Conservation (phyloP, 2,888 invertebrate genomes). For the Drosophila sordidula region DNA sequence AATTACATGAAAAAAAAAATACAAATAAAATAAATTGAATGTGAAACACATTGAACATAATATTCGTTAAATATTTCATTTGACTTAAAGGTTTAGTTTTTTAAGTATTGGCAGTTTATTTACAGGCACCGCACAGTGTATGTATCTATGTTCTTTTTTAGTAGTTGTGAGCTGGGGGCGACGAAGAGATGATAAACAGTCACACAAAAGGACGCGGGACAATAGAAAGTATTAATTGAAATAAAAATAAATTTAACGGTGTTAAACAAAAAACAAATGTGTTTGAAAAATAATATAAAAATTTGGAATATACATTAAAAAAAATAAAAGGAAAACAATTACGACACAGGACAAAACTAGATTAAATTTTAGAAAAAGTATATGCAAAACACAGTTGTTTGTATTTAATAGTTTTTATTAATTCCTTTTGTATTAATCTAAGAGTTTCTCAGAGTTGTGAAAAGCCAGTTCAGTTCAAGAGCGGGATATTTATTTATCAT, state of each 20-base stretch:
- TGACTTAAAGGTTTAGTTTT: slow-evolving; percentile 50
- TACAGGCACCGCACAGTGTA: slow-evolving; percentile 83
- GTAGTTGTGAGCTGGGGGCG: slow-evolving; percentile 61
- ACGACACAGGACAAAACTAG: slow-evolving; percentile 8
- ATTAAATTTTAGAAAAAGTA: slow-evolving; percentile 20
- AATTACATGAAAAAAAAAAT: slow-evolving; percentile 6
- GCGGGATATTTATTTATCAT: slow-evolving; percentile 29
- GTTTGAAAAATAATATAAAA: slow-evolving; percentile 5
- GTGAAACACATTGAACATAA: slow-evolving; percentile 54
- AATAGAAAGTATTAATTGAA: slow-evolving; percentile 37
- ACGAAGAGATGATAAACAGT: slow-evolving; percentile 55
- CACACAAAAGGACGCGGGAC: slow-evolving; percentile 41
- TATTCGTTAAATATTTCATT: slow-evolving; percentile 84
- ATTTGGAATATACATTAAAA: slow-evolving; percentile 4
- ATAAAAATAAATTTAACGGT: slow-evolving; percentile 16
- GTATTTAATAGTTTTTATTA: slow-evolving; percentile 54
- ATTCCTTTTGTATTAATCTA: slow-evolving; percentile 54
- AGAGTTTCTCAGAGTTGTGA: slow-evolving; percentile 16
- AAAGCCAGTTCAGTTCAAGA: slow-evolving; percentile 33
- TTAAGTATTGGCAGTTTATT: slow-evolving; percentile 78
- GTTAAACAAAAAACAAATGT: slow-evolving; percentile 29
- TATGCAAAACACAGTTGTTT: slow-evolving; percentile 60
- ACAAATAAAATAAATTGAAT: slow-evolving; percentile 12
- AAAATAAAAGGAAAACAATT: slow-evolving; percentile 4
- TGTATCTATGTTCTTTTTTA: slow-evolving; percentile 74